phyloP scores from a whole-genome alignment of 2,888 invertebrate species.

The Osedax frankpressi region DNA sequence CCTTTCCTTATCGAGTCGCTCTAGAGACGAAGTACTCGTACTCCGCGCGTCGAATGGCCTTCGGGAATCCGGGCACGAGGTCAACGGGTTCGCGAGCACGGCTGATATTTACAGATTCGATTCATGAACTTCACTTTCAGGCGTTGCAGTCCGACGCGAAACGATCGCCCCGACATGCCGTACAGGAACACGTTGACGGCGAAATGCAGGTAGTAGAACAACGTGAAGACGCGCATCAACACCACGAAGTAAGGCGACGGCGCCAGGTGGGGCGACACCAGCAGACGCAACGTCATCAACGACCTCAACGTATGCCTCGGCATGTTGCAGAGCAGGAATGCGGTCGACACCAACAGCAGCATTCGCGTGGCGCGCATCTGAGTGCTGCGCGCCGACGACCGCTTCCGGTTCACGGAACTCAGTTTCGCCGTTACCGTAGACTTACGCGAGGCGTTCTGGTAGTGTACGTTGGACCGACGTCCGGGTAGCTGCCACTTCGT shows the following conservation, averaged over 20 bases:
- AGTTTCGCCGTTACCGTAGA: no score
- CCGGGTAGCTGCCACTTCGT: no score
- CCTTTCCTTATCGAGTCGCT: no score
- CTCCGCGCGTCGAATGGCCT: no score
- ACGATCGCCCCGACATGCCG: slow-evolving; percentile 20
- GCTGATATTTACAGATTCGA: no score
- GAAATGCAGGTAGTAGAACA: slow-evolving; percentile 21
- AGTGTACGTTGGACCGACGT: no score
- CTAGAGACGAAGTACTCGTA: no score
- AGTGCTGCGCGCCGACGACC: no score
- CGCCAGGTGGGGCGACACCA: slow-evolving; percentile 6
- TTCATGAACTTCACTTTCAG: slow-evolving; percentile 1
- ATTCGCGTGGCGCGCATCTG: slow-evolving; percentile 25
- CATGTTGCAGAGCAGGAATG: slow-evolving; percentile 25
- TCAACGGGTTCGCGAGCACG: no score
- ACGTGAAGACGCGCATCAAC: slow-evolving; percentile 12
- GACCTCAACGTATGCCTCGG: slow-evolving; percentile 20
- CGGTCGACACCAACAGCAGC: slow-evolving; percentile 24
- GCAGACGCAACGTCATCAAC: slow-evolving; percentile 13
- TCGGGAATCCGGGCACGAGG: no score
- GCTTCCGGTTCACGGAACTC: no score
- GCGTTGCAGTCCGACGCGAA: slow-evolving; percentile 16
- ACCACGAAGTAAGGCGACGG: slow-evolving; percentile 14
- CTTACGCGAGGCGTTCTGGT: no score
- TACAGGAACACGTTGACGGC: slow-evolving; percentile 22